Evolutionary conservation across 1,140 invertebrate species (phyloP), one percentile per base, ranked within the genome.

Genomic region (Trichoplusia ni): DNA sequence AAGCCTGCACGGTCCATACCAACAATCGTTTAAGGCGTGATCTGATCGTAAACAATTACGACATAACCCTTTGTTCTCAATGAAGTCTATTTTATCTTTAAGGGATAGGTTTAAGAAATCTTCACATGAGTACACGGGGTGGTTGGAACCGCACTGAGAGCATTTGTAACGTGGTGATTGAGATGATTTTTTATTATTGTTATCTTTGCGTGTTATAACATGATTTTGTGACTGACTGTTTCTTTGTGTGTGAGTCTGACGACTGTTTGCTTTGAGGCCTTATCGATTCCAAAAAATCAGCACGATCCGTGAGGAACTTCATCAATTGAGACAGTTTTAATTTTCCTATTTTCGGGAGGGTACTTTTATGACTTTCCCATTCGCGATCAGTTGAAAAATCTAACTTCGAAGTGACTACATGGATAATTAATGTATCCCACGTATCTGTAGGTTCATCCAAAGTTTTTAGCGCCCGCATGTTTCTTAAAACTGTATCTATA

Each of bases 31-130:
- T n/a, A 59, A 7, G 14, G 51, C 13, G 21, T 71, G 69, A 11
- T 60, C 60, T 11, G 54, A n/a, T 4, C 69, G 69, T 42, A 71
- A 54, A 56, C 69, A 64, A 33, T 67, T 71, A 11, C 13, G 9
- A 14, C 67, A 69, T 11, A 69, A 21, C 2, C 53, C 44, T 19
- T 64, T 59, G 1, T 69, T 23, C 8, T 29, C 27, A 23, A 64
- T 35, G 3, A 33, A 51, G 33, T 61, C 19, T 8, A 42, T 4
- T 9, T 14, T 42, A 4, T 42, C 38, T 8, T 31, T 31, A 31
- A 31, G 29, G n/a, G 29, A 31, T 2, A 31, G 29, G n/a, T 31
- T 31, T 2, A 31, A 9, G 5, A 31, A 31, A 31, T 33, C n/a
- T 33, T 33, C 31, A 33, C 31, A 33, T 2, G 31, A 33, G 9